Percentiles rank a stretch among this genome's conserved stretches.
Conservation (phyloP, 2,113 vertebrate genomes). For the Sapajus apella region DNA sequence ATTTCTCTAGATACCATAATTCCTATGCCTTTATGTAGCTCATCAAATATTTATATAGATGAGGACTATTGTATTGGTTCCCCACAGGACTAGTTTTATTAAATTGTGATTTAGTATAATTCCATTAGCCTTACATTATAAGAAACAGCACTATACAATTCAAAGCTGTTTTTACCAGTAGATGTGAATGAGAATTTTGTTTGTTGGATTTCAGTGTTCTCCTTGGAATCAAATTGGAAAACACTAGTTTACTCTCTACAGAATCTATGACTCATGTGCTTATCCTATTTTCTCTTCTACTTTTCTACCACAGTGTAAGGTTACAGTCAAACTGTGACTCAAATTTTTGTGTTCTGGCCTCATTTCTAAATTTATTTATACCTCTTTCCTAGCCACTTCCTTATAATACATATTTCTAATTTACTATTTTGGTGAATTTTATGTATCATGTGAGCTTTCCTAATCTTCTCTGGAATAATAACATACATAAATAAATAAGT, state of each 20-base stretch:
- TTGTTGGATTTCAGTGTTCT: background rate
- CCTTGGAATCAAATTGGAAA: background rate
- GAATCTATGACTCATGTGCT: background rate
- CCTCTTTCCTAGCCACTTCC: background rate
- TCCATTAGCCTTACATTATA: background rate
- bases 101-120: slow-evolving; percentile 3
- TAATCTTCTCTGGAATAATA: background rate
- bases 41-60: background rate
- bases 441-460: background rate
- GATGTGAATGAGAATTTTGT: background rate
- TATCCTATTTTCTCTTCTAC: background rate
- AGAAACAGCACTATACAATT: background rate
- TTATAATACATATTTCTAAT: background rate
- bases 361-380: background rate
- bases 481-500: background rate
- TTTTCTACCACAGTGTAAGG: background rate
- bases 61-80: background rate
- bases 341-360: background rate
- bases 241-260: background rate
- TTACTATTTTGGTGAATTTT: background rate
- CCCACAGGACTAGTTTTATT: background rate
- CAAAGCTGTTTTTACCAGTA: background rate
- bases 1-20: background rate
- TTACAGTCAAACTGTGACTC: slow-evolving; percentile 7
- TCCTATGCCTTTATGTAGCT: background rate